These are phyloP conservation scores for Mugil cephalus DNA, from an alignment of 2,113 vertebrate species.

Conservation along the genomic window DNA sequence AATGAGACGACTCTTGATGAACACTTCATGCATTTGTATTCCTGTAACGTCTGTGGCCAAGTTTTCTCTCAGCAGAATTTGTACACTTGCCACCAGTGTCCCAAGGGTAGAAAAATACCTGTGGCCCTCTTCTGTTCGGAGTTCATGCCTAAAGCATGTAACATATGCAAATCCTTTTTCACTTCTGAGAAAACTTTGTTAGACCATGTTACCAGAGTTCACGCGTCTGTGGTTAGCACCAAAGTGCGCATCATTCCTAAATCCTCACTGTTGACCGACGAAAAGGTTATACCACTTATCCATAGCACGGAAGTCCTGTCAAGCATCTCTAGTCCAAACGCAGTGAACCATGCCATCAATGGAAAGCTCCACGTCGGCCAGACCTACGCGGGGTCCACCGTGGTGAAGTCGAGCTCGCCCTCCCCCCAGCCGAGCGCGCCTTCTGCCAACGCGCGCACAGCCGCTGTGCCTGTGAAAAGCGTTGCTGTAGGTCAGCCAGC, in stretches of 20 bases:
- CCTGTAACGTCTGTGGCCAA: slow-evolving; percentile 72
- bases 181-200: slow-evolving; percentile 45
- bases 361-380: slow-evolving; percentile 12
- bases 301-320: neutral
- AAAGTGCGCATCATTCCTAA: slow-evolving; percentile 56
- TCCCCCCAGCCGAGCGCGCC: neutral
- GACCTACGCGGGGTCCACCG: neutral
- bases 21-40: slow-evolving; percentile 67
- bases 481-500: neutral
- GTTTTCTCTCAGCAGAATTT: slow-evolving; percentile 61
- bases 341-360: slow-evolving; percentile 32
- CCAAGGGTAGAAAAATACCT: slow-evolving; percentile 25
- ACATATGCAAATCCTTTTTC: slow-evolving; percentile 65
- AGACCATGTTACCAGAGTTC: slow-evolving; percentile 57
- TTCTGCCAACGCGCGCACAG: too few species aligned
- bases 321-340: neutral
- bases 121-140: slow-evolving; percentile 60
- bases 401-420: neutral
- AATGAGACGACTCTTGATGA: slow-evolving; percentile 47
- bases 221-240: slow-evolving; percentile 64
- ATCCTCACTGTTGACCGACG: neutral
- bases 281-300: neutral
- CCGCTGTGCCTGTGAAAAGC: neutral
- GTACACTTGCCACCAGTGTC: slow-evolving; percentile 68
- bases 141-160: slow-evolving; percentile 56